These are phyloP conservation scores for Mus spretus DNA, from an alignment of 2,797 vertebrate species.

Conservation along the genomic window DNA sequence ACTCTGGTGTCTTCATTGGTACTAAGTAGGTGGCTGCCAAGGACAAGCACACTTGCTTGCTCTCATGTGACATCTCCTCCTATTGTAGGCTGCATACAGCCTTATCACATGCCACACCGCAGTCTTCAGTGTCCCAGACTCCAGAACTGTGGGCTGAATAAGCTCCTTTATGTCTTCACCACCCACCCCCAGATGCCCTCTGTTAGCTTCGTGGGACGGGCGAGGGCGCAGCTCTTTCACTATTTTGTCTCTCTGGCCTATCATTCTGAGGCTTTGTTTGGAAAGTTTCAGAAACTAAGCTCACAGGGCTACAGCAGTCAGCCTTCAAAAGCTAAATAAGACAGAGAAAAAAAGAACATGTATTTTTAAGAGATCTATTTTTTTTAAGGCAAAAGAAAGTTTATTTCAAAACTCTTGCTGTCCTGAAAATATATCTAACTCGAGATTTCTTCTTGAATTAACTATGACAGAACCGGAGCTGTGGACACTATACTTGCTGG, in stretches of 20 bases:
- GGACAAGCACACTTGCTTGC: background rate
- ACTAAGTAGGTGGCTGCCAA: background rate
- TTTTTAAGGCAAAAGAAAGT: background rate
- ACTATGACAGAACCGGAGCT: background rate
- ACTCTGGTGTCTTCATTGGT: background rate
- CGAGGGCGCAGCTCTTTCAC: background rate
- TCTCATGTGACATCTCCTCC: background rate
- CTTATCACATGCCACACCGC: background rate
- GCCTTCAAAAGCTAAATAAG: conserved; percentile 12
- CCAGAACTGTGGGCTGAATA: background rate
- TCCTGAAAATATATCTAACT: background rate
- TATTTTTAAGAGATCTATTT: background rate
- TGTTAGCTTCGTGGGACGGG: background rate
- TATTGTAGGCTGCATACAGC: background rate
- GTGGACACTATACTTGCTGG: background rate
- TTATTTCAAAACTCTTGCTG: background rate
- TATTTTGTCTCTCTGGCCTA: conserved; percentile 39
- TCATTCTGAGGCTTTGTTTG: conserved; percentile 23
- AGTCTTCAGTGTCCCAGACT: background rate
- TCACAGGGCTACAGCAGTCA: background rate
- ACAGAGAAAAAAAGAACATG: background rate
- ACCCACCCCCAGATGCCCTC: background rate
- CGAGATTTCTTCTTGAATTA: background rate
- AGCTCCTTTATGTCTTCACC: background rate
- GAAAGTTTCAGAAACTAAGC: conserved; percentile 44